Evolutionary conservation across 2,888 invertebrate species (phyloP), one percentile per base, ranked within the genome.

Genomic region (Lydus trimaculatus): DNA sequence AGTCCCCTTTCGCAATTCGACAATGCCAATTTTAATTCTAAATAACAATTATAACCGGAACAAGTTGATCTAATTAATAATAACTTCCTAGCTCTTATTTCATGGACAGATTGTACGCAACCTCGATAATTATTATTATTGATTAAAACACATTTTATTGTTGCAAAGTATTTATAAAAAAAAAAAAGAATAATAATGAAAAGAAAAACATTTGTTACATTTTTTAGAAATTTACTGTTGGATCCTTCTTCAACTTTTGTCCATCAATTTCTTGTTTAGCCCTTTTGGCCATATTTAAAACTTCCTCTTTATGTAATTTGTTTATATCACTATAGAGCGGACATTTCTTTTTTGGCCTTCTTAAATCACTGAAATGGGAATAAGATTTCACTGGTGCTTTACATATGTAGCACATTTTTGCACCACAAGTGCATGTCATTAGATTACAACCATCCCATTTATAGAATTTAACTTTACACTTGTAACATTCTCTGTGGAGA

Each of bases 401-500:
- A 75, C 90, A 90, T 13, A 89, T 78, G 70, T 90, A 90, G 74
- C 90, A 90, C 86, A 88, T 88, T 15, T 72, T 74, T 4, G 87
- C 87, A 0, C 89, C 89, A 77, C 90, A 90, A 0, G 80, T 70
- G 74, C 90, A 90, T 0, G 84, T 86, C 85, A 90, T 89, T 75
- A 87, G 87, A 74, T 90, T 90, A 76, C 90, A 90, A 0, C 89
- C 89, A 65, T 86, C 86, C 62, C 84, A 85, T 78, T 89, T 89
- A 70, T 87, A 85, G 74, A 88, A 89, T 56, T 85, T 84, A 36
- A 82, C 80, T 1, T 81, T 78, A 69, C 89, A 89, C 31, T 82
- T 82, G 72, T 82, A 85, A 77, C 89, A 89, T 69, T 83, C 85
- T 56, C 88, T 85, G 59, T 80, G 66, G 84, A 74, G 13, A 82